A percentile compares a stretch with the other conserved stretches of the same genome.
Conservation (phyloP, 1,140 invertebrate species). For the Drosophila guanche region DNA sequence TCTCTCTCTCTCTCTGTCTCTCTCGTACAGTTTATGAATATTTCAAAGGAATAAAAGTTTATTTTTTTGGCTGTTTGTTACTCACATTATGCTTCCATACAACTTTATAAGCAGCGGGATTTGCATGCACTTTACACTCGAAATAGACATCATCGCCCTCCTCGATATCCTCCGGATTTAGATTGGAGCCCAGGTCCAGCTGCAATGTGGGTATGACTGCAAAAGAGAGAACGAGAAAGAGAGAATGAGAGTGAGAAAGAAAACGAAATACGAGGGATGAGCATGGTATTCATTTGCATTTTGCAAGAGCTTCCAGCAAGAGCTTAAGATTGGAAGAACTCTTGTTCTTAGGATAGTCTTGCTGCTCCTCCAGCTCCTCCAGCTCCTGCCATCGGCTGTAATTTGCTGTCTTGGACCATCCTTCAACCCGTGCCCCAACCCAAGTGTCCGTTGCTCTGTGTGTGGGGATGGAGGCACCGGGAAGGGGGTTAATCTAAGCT, state of each 20-base stretch:
- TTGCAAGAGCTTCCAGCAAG: constrained; percentile 28
- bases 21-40: constrained; percentile 38
- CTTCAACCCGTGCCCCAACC: constrained; percentile 3
- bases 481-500: constrained; percentile 77
- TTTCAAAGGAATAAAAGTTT: constrained; percentile 41
- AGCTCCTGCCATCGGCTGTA: constrained; percentile 33
- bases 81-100: constrained; percentile 96
- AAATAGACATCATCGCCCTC: constrained; percentile 96
- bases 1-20: not conserved
- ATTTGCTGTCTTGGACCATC: constrained; percentile 58
- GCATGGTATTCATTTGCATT: constrained; percentile 37
- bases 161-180: constrained; percentile 94
- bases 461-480: constrained; percentile 11
- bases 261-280: constrained; percentile 13
- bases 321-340: constrained; percentile 28
- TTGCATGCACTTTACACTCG: constrained; percentile 93
- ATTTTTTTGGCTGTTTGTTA: constrained; percentile 65
- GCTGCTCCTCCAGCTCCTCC: too few species aligned
- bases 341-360: not conserved
- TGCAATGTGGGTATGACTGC: constrained; percentile 90
- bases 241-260: constrained; percentile 5
- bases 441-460: too few species aligned
- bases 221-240: constrained; percentile 63
- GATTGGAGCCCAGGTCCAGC: constrained; percentile 90
- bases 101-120: constrained; percentile 94